These are phyloP conservation scores for Polyergus mexicanus DNA, from an alignment of 1,140 invertebrate genomes.

Conservation along the genomic window DNA sequence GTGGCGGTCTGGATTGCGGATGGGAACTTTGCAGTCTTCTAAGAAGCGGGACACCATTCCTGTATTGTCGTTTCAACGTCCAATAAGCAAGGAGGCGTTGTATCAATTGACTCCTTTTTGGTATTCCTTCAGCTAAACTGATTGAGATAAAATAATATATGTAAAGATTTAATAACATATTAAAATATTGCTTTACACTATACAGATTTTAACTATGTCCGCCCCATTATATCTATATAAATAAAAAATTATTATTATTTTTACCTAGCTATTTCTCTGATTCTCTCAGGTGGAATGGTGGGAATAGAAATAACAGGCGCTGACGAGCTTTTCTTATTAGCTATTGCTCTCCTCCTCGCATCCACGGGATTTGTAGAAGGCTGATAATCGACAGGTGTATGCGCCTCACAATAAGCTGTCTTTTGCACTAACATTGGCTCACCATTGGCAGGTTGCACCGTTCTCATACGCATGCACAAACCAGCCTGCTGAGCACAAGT, in stretches of 20 bases:
- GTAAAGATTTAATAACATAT: not conserved
- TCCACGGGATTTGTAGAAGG: conserved; percentile 85
- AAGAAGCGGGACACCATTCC: conserved; percentile 98
- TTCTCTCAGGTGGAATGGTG: conserved; percentile 95
- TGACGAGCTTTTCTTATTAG: conserved; percentile 94
- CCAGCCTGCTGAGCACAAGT: conserved; percentile 99
- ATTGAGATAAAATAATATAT: conserved; percentile 26
- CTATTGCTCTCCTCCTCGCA: conserved; percentile 89
- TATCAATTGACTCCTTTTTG: conserved; percentile 95
- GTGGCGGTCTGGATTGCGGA: conserved; percentile 85
- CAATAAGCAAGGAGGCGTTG: conserved; percentile 96
- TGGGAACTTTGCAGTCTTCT: conserved; percentile 93
- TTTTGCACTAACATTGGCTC: conserved; percentile 95
- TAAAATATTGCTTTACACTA: conserved; percentile 1
- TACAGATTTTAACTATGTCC: not conserved
- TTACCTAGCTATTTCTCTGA: conserved; percentile 93
- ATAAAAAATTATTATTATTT: not conserved
- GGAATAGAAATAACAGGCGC: conserved; percentile 97
- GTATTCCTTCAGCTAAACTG: conserved; percentile 86
- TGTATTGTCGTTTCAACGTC: conserved; percentile 97
- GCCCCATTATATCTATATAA: not conserved
- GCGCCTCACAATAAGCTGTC: conserved; percentile 98
- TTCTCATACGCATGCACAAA: conserved; percentile 98
- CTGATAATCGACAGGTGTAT: conserved; percentile 93
- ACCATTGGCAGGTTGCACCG: conserved; percentile 91